These are phyloP conservation scores for Cuculus canorus DNA, from an alignment of 2,797 vertebrate species.

Conservation along the genomic window DNA sequence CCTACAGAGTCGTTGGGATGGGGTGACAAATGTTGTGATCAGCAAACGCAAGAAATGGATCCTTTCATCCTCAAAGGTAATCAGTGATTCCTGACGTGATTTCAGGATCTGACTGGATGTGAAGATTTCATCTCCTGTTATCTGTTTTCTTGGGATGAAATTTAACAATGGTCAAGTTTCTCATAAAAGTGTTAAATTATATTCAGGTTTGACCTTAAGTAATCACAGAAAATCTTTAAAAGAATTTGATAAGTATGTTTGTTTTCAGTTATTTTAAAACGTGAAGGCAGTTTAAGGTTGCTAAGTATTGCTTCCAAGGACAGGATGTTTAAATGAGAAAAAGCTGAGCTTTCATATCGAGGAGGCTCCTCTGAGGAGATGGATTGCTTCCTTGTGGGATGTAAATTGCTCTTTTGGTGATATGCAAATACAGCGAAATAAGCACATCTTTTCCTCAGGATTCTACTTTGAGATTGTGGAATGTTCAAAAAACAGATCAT, in stretches of 20 bases:
- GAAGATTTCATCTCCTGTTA: background rate
- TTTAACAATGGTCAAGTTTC: background rate
- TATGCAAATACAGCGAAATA: background rate
- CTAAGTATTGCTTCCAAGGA: background rate
- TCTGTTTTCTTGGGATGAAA: background rate
- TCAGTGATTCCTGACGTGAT: background rate
- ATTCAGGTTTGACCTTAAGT: background rate
- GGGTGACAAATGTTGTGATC: constrained; percentile 83
- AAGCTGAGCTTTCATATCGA: background rate
- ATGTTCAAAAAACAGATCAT: constrained; percentile 75
- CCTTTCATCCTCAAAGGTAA: constrained; percentile 83
- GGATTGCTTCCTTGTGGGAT: background rate
- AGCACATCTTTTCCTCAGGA: constrained; percentile 71
- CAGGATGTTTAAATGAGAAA: background rate
- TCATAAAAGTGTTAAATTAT: background rate
- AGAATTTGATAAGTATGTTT: background rate
- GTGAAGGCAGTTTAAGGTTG: background rate
- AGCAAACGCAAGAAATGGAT: constrained; percentile 77
- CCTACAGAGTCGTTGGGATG: constrained; percentile 81
- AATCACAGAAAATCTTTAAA: background rate
- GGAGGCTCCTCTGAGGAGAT: background rate
- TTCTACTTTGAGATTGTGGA: constrained; percentile 78
- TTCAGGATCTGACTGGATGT: background rate
- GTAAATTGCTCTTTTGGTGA: background rate
- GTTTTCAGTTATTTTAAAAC: background rate